Evolutionary conservation across 1,140 invertebrate genomes (phyloP), one percentile per base, ranked within the genome.

Genomic region (Listronotus bonariensis): DNA sequence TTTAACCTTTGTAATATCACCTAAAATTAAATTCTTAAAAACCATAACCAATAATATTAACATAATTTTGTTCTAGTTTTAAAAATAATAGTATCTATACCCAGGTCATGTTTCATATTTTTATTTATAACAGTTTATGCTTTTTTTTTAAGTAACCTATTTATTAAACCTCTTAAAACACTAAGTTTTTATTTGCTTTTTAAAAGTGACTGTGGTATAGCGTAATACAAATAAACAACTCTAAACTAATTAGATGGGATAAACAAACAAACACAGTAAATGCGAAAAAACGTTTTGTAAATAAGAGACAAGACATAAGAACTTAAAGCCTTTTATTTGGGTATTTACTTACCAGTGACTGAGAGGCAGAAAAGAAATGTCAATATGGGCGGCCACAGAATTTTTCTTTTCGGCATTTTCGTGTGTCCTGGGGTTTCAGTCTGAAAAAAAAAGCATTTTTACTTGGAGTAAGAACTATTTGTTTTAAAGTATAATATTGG

Each of bases 331-430:
- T 45, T 46, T 32, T 18, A 55, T 53, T 45, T 54, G 15, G 14
- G 20, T 62, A 38, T 62, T 62, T 64, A 65, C 64, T 59, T 59
- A 66, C 64, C 64, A 41, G 64, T 49, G 32, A 55, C 64, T 46
- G 64, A 59, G 41, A 66, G 52, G 43, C 31, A 66, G 38, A 66
- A 59, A 6, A 66, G 31, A 42, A 59, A 60, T 34, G 64, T 55
- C 56, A 66, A 48, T 59, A 66, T 66, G 32, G 64, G 56, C 18
- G 56, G 64, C 57, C 64, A 59, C 36, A 59, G 41, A 54, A 66
- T 46, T 60, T 66, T 60, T 36, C 64, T 53, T 52, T 32, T 59
- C 18, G 57, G 53, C 64, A 66, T 66, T 48, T 48, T 59, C 34
- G 31, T 41, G 32, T 6, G 15, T 7, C 26, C 36, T 43, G 20